phyloP scores from a whole-genome alignment of 2,888 invertebrate genomes.

The Gryllus longicercus region DNA sequence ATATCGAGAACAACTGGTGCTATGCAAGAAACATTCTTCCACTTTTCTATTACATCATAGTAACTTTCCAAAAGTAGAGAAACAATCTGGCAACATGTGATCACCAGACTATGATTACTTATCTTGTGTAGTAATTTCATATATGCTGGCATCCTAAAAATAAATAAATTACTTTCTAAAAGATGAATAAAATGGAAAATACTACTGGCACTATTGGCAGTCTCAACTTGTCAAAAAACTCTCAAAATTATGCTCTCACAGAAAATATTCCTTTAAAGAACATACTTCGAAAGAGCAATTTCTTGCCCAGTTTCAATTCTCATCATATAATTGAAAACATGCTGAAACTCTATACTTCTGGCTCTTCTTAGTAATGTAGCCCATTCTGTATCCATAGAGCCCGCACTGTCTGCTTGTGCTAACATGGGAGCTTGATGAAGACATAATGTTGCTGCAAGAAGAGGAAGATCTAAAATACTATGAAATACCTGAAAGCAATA shows the following conservation, averaged over 20 bases:
- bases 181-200: no score
- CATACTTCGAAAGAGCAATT: constrained; percentile 26
- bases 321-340: constrained; percentile 32
- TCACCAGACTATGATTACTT: constrained; percentile 31
- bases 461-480: constrained; percentile 35
- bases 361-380: constrained; percentile 31
- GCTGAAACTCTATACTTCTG: constrained; percentile 23
- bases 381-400: constrained; percentile 29
- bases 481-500: constrained; percentile 30
- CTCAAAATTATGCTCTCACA: not conserved
- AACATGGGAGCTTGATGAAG: constrained; percentile 35
- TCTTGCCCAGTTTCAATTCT: constrained; percentile 29
- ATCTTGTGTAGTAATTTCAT: constrained; percentile 31
- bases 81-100: constrained; percentile 33
- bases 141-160: constrained; percentile 28
- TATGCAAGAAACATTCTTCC: no score
- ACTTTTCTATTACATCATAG: constrained; percentile 11
- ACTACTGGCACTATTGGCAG: no score
- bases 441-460: constrained; percentile 35
- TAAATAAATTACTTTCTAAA: no score
- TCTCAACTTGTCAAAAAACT: no score
- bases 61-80: constrained; percentile 33
- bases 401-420: constrained; percentile 25
- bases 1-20: no score
- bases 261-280: not conserved